phyloP scores from a whole-genome alignment of 2,888 invertebrate genomes.

The Choreutis nemorana region DNA sequence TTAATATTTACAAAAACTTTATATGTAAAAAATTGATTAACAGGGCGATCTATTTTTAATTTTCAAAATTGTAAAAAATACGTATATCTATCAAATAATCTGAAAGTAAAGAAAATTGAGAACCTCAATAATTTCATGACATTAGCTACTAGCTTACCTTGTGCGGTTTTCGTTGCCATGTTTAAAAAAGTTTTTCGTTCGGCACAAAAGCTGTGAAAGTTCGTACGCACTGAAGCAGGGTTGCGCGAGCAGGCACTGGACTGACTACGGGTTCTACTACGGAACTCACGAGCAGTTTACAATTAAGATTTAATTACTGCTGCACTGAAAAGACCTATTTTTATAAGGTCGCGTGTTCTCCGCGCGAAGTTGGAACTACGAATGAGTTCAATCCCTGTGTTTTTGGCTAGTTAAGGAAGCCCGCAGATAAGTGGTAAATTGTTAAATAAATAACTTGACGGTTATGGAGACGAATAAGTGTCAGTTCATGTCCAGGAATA shows the following conservation, averaged over 20 bases:
- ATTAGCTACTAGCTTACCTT: no score
- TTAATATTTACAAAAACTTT: no score
- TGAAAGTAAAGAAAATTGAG: no score
- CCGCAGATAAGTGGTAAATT: constrained; percentile 33
- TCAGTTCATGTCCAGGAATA: constrained; percentile 11
- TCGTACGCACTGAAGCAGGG: no score
- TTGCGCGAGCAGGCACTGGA: no score
- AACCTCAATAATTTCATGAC: no score
- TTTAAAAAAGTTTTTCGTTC: no score
- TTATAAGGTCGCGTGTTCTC: constrained; percentile 31
- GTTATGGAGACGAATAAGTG: constrained; percentile 22
- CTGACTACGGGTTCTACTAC: constrained; percentile 37
- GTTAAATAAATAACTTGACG: constrained; percentile 27
- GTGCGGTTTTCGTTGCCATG: no score
- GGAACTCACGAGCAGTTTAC: constrained; percentile 20
- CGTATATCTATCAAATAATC: no score
- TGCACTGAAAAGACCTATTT: constrained; percentile 9
- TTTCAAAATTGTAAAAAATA: no score
- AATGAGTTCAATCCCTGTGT: constrained; percentile 31
- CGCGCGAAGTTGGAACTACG: constrained; percentile 30
- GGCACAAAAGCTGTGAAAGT: constrained; percentile 4
- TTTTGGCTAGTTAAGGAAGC: constrained; percentile 26
- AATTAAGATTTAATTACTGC: constrained; percentile 25
- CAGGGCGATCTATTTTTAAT: no score
- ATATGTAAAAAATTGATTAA: no score